Evolutionary conservation across 2,888 invertebrate species (phyloP), one percentile per base, ranked within the genome.

Genomic region (Beris morrisii): DNA sequence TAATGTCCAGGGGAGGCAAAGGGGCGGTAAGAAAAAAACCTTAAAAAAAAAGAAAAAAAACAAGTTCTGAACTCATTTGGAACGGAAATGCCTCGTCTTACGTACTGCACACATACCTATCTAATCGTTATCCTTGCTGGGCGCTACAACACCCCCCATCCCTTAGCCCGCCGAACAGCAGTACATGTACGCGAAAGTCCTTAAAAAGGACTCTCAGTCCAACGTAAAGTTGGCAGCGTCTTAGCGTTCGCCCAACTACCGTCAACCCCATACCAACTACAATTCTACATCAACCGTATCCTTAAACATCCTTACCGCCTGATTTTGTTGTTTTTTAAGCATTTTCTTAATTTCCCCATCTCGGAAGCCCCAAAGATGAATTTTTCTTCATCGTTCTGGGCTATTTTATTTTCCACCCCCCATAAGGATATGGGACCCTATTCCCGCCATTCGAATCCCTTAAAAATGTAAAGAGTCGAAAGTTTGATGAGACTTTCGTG

Each of bases 261-360:
- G 9, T 38, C 38, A 38, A 38, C 7, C 38, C 38, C 5, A 5
- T 9, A 38, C 38, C 38, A 38, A 38, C 38, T 38, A 38, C 38
- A 5, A 38, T 9, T 38, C 5, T 38, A 38, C 38, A 22, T 38
- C 5, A 46, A 54, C 38, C 9, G 15, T n/a, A 43, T 56, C 58
- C 57, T 52, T 44, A 22, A 32, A 43, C 52, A 55, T 48, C 50
- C 55, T 55, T 59, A 38, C 52, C 50, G 54, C 55, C 58, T 68
- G 59, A 57, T 63, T 66, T 68, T 66, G 68, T 68, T 68, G 65
- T 68, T 68, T 68, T 64, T 68, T 63, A 66, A 68, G 68, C 55
- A 64, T 68, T 68, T 68, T 68, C 68, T 68, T 68, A 68, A 68
- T 68, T 68, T 68, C 68, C 66, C 58, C 64, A 68, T 63, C 66